Evolutionary conservation across 2,113 vertebrate species (phyloP), one percentile per base, ranked within the genome.

Genomic region (Aramus guarauna): DNA sequence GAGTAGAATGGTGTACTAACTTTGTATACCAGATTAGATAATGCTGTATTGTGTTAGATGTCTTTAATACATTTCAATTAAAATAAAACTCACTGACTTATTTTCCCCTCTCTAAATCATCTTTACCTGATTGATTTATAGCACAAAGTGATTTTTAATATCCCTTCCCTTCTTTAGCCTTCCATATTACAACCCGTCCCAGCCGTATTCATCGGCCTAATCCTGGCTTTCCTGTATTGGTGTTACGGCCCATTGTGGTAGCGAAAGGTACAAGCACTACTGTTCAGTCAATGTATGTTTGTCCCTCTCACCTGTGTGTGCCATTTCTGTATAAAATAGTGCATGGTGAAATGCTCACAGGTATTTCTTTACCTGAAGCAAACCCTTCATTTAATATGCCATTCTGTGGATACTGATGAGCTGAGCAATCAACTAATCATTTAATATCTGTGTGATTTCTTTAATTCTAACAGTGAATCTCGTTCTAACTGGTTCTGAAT

Each of bases 151-250:
- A 99, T 99, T 98, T 98, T 98, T 99, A 98, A 99, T 99, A 99
- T 99, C 99, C 99, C 98, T 98, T 99, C 98, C 98, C 98, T 99
- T 99, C 98, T 99, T 98, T 98, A 99, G 99, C 99, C 99, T 98
- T 99, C 99, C 98, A 99, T 99, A 98, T 99, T 99, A 99, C 99
- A 99, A 99, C 99, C 99, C 98, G 99, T 99, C 99, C 99, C 99
- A 99, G 99, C 99, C 99, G 98, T 99, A 98, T 99, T 99, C 99
- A 99, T 99, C 99, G 99, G 99, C 99, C 99, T 99, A 98, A 98
- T 99, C 99, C 99, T 99, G 99, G 99, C 98, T 99, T 99, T 99
- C 99, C 99, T 99, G 99, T 99, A 99, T 99, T 99, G 99, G 99
- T 99, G 99, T 99, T 99, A 99, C 99, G 98, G 99, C 99, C 99